These are phyloP conservation scores for Spilogale gracilis DNA, from an alignment of 2,113 vertebrate species.

Conservation along the genomic window DNA sequence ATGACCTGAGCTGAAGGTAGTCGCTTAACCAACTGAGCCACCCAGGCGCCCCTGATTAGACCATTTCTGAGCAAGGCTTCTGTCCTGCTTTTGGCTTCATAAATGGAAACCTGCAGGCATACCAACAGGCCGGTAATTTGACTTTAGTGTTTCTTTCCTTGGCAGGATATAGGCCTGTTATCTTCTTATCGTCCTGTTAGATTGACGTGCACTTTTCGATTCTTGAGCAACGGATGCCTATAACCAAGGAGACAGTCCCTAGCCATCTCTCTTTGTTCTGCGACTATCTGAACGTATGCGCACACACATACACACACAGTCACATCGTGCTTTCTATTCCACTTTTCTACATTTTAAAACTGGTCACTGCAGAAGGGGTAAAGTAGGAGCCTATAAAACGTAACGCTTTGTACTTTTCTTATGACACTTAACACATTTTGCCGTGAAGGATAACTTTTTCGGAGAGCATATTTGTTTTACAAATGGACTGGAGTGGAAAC, in stretches of 20 bases:
- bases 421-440: neutral
- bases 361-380: neutral
- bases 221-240: neutral
- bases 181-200: neutral
- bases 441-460: slow-evolving; percentile 7
- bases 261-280: neutral
- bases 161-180: neutral
- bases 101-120: neutral
- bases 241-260: neutral
- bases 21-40: too few species aligned
- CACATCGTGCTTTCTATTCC: neutral
- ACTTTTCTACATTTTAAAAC: neutral
- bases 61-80: neutral
- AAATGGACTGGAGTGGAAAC: neutral
- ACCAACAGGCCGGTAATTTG: neutral
- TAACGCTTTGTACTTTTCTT: neutral
- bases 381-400: neutral
- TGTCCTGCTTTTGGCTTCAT: neutral
- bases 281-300: neutral
- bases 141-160: neutral
- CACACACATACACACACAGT: neutral
- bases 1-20: too few species aligned
- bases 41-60: neutral
- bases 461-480: neutral
- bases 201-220: neutral